Conservation (phyloP, 1,140 invertebrate genomes). For the Artemia franciscana region DNA sequence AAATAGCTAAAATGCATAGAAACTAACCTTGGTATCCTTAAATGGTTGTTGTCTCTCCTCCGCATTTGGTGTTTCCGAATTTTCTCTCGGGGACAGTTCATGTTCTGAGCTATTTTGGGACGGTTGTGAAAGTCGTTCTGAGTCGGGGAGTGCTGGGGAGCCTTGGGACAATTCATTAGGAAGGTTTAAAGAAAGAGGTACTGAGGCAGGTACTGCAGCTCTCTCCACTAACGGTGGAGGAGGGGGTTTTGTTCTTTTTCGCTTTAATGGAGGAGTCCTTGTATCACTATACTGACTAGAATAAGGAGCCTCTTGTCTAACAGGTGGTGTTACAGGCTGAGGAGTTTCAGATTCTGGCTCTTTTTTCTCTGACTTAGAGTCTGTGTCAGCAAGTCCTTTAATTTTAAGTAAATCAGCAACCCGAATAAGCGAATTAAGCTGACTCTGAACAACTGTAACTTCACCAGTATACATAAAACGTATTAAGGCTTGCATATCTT, state of each 20-base stretch:
- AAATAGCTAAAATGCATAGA: too few relatives aligned
- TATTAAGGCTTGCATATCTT: conserved; percentile 64
- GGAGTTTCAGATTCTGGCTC: background rate
- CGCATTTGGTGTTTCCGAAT: background rate
- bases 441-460: conserved; percentile 69
- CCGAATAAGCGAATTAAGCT: conserved; percentile 66
- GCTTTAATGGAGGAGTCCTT: background rate
- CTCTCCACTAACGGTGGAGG: background rate
- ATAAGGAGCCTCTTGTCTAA: background rate
- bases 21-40: background rate
- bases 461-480: conserved; percentile 60
- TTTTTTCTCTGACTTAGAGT: conserved; percentile 38
- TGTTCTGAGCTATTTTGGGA: background rate
- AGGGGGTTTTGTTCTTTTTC: background rate
- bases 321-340: background rate
- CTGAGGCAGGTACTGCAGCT: background rate
- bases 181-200: background rate
- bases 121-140: background rate
- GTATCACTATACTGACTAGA: background rate
- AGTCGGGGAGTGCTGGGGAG: background rate
- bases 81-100: background rate
- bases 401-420: conserved; percentile 71
- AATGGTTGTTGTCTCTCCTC: background rate
- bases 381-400: conserved; percentile 67
- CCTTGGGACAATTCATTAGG: background rate